Evolutionary conservation across 2,797 vertebrate genomes (phyloP).

Genomic region (Pantherophis vulpinus): DNA sequence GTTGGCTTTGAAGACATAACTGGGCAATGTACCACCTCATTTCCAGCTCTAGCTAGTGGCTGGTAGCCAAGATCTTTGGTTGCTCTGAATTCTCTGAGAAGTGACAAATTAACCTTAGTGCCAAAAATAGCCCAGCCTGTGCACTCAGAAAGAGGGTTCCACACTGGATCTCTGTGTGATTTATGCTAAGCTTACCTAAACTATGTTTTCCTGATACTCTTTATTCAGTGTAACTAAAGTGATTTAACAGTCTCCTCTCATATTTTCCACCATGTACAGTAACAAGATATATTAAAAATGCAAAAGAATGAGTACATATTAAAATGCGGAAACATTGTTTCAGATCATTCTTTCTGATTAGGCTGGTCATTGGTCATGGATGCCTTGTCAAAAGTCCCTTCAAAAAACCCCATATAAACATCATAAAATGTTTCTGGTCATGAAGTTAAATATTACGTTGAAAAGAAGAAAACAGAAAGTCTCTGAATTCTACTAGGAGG

Average conservation of each 20-base stretch:
- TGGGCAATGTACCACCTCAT: neutral
- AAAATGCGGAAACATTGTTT: neutral
- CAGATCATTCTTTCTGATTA: neutral
- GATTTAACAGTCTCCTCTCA: neutral
- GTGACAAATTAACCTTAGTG: neutral
- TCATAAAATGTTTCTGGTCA: neutral
- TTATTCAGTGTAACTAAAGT: neutral
- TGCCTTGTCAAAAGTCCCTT: neutral
- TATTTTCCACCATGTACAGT: neutral
- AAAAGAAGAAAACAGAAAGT: neutral
- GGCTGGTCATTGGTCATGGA: neutral
- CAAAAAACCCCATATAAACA: neutral
- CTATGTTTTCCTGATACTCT: neutral
- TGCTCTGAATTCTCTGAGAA: neutral
- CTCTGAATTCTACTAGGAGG: neutral
- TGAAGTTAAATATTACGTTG: neutral
- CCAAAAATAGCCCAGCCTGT: neutral
- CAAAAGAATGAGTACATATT: neutral
- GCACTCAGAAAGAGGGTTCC: neutral
- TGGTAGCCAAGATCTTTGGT: neutral
- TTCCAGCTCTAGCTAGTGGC: neutral
- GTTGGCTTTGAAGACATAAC: neutral
- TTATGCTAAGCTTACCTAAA: neutral
- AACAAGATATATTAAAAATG: neutral
- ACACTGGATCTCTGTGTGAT: neutral